Percentiles rank a stretch among this genome's conserved stretches.
These are phyloP conservation scores for Eulemur rubriventer DNA, from an alignment of 2,797 vertebrate species.

Conservation along the genomic window DNA sequence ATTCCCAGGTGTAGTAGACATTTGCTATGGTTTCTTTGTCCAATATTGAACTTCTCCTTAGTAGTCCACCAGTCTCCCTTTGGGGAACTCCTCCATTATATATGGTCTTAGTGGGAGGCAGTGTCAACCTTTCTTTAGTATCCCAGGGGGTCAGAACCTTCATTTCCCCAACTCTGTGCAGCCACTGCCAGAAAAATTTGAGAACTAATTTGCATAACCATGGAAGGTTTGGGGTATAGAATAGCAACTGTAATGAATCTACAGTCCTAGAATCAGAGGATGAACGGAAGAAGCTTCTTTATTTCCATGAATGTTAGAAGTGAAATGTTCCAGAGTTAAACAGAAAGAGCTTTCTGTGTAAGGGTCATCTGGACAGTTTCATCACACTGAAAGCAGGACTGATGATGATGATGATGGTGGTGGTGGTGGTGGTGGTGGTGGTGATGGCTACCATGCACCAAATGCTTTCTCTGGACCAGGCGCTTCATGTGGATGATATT, in stretches of 20 bases:
- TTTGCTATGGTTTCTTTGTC: neutral
- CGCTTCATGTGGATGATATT: neutral
- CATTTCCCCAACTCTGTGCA: neutral
- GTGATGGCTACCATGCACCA: neutral
- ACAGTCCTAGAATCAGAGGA: neutral
- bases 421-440: neutral
- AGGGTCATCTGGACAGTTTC: neutral
- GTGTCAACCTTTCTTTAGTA: neutral
- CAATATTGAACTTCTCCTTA: neutral
- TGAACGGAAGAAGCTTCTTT: neutral
- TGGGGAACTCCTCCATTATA: neutral
- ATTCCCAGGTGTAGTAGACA: neutral
- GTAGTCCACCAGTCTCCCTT: neutral
- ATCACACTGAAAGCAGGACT: neutral
- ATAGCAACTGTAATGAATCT: conserved; percentile 20
- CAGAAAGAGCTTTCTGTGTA: neutral
- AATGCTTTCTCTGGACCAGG: neutral
- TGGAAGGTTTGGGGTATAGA: neutral
- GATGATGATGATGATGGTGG: neutral
- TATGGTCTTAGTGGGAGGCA: neutral
- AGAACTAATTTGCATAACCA: neutral
- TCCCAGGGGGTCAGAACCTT: neutral
- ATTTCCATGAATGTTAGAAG: conserved; percentile 7
- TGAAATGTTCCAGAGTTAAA: neutral
- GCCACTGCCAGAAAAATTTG: neutral